Percentiles rank a stretch among this genome's conserved stretches.
These are phyloP conservation scores for Physocephala rufipes DNA, from an alignment of 2,888 invertebrate genomes.

Conservation along the genomic window DNA sequence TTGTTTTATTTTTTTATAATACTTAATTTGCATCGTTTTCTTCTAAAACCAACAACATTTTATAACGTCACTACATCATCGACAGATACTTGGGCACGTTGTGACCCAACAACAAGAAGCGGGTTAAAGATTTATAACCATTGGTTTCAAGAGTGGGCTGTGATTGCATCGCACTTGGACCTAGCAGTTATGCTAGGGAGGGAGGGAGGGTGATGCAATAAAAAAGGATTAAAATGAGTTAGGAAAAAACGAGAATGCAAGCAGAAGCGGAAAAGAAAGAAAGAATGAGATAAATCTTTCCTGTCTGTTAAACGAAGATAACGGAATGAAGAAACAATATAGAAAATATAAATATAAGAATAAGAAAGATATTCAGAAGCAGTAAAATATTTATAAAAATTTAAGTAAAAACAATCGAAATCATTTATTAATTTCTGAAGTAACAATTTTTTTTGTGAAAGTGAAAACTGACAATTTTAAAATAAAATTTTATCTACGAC, in stretches of 20 bases:
- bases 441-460: background rate
- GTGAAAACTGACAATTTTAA: too few relatives aligned
- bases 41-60: background rate
- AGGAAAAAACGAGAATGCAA: background rate
- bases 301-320: background rate
- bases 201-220: background rate
- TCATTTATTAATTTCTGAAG: too few relatives aligned
- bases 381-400: slow-evolving; percentile 3
- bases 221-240: too few relatives aligned
- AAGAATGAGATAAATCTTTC: background rate
- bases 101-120: background rate
- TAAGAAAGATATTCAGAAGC: background rate
- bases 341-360: background rate
- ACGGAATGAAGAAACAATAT: background rate
- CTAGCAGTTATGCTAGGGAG: background rate
- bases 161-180: too few relatives aligned
- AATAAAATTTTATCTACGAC: too few relatives aligned
- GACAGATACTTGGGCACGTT: slow-evolving; percentile 26
- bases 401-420: too few relatives aligned
- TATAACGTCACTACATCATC: too few relatives aligned
- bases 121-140: background rate
- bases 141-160: background rate
- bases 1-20: background rate
- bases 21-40: background rate
- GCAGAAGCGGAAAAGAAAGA: background rate